These are phyloP conservation scores for Oeneis ivallda DNA, from an alignment of 2,888 invertebrate species.

Conservation along the genomic window DNA sequence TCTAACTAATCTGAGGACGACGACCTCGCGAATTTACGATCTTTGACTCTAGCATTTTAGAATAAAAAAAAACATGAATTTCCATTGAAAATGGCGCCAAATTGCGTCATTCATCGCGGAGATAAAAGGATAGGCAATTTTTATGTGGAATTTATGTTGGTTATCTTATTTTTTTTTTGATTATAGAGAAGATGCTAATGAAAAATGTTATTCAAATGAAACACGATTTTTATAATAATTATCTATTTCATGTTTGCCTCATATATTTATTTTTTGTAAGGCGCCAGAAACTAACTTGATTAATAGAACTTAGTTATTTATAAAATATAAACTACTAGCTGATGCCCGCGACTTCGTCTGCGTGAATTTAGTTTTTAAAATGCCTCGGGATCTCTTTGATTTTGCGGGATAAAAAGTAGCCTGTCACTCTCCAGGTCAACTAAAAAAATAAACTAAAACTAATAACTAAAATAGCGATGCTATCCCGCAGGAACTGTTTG, in stretches of 20 bases:
- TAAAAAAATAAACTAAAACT: too few relatives aligned
- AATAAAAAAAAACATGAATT: constrained; percentile 49
- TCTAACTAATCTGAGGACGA: constrained; percentile 68
- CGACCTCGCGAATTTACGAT: constrained; percentile 65
- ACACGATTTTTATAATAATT: not conserved
- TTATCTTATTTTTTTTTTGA: not conserved
- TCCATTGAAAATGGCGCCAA: constrained; percentile 43
- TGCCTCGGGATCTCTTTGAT: too few relatives aligned
- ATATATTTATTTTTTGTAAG: not conserved
- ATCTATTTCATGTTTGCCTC: not conserved
- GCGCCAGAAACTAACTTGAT: not conserved
- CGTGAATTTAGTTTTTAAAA: too few relatives aligned
- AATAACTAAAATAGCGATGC: too few relatives aligned
- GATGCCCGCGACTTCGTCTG: too few relatives aligned
- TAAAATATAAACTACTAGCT: too few relatives aligned
- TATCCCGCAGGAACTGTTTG: too few relatives aligned
- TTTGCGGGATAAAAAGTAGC: too few relatives aligned
- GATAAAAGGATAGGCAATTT: constrained; percentile 12
- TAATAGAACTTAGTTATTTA: too few relatives aligned
- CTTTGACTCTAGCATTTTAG: constrained; percentile 48
- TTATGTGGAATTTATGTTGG: not conserved
- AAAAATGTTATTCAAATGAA: not conserved
- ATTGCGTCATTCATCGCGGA: constrained; percentile 37
- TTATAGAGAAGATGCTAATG: not conserved
- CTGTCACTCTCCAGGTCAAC: too few relatives aligned